These are phyloP conservation scores for Pherbina coryleti DNA, from an alignment of 2,888 invertebrate genomes.

Conservation along the genomic window DNA sequence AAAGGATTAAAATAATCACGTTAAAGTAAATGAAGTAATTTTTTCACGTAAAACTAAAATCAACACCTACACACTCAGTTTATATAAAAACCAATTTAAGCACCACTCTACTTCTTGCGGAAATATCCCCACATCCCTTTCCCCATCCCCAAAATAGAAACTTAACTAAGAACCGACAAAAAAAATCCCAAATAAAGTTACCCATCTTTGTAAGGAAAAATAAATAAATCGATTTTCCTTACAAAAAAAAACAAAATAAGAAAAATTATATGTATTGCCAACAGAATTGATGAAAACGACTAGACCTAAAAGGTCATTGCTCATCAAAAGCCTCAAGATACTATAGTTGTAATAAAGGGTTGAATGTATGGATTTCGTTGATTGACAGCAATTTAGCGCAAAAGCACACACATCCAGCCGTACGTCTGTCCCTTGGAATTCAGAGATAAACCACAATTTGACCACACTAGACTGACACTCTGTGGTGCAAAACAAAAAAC, in stretches of 20 bases:
- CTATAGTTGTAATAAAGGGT: background rate
- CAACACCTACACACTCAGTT: too few species aligned
- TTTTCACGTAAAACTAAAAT: too few species aligned
- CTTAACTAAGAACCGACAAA: too few species aligned
- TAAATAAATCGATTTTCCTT: constrained; percentile 16
- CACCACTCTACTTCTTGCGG: too few species aligned
- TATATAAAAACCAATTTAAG: too few species aligned
- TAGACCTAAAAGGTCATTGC: constrained; percentile 38
- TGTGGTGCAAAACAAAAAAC: constrained; percentile 38
- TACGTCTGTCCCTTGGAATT: background rate
- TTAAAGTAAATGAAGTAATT: too few species aligned
- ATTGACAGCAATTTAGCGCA: constrained; percentile 34
- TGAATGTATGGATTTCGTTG: constrained; percentile 1
- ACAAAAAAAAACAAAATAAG: background rate
- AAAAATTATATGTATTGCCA: background rate
- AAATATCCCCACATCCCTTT: too few species aligned
- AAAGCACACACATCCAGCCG: background rate
- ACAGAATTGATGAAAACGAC: constrained; percentile 54
- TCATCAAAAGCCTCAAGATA: constrained; percentile 13
- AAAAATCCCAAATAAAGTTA: background rate
- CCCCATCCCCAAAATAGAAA: too few species aligned
- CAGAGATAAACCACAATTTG: constrained; percentile 59
- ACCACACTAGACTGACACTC: constrained; percentile 53
- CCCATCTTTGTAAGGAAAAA: background rate
- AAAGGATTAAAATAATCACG: too few species aligned